A percentile compares a stretch with the other conserved stretches of the same genome.
Evolutionary conservation across 2,888 invertebrate species (phyloP).

Genomic region (Malthinus seriepunctatus): DNA sequence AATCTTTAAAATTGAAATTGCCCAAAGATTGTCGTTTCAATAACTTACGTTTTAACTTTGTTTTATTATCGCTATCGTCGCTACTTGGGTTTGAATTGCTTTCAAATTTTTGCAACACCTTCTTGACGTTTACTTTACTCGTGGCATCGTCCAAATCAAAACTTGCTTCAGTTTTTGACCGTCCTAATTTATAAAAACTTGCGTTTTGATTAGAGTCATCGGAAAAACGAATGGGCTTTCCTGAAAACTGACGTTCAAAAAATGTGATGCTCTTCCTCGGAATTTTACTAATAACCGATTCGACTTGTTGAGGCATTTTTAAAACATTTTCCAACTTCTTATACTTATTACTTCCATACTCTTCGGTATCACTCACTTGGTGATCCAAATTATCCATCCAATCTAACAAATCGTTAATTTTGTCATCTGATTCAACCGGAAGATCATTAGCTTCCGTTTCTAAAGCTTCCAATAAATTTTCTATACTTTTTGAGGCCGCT

Average conservation of each 20-base stretch:
- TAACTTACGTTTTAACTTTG: constrained; percentile 2
- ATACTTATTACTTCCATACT: constrained; percentile 41
- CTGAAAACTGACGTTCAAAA: constrained; percentile 50
- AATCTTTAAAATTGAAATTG: neutral
- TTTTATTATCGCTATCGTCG: constrained; percentile 6
- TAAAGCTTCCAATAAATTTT: constrained; percentile 52
- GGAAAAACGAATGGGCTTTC: constrained; percentile 41
- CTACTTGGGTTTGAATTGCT: constrained; percentile 23
- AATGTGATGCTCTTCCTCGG: constrained; percentile 51
- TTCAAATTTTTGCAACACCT: constrained; percentile 52
- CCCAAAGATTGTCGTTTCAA: constrained; percentile 11
- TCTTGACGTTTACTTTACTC: constrained; percentile 51
- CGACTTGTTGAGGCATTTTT: constrained; percentile 45
- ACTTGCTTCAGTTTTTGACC: constrained; percentile 51
- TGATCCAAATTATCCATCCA: constrained; percentile 54
- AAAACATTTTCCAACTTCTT: constrained; percentile 49
- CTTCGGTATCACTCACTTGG: constrained; percentile 44
- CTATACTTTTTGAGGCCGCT: constrained; percentile 50
- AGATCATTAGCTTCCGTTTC: constrained; percentile 46
- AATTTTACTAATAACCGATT: constrained; percentile 47
- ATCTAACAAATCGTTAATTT: constrained; percentile 51
- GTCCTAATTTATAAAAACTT: constrained; percentile 39
- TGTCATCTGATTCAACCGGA: constrained; percentile 42
- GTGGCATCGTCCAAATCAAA: constrained; percentile 48
- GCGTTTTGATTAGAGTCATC: constrained; percentile 24